phyloP scores from a whole-genome alignment of 1,140 invertebrate genomes.

The Monochamus saltuarius region DNA sequence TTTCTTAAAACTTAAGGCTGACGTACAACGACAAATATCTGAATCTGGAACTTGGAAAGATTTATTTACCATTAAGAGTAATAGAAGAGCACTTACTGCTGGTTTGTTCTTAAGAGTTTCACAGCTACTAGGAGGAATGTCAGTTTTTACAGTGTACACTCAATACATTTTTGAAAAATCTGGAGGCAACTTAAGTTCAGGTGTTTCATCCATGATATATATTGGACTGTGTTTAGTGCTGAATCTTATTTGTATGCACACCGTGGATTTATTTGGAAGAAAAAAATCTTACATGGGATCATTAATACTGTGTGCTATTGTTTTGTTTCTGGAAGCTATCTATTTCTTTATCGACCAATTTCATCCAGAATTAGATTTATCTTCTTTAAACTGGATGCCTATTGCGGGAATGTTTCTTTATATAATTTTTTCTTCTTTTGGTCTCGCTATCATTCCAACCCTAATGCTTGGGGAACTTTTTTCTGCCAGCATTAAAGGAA shows the following conservation, averaged over 20 bases:
- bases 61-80: conserved; percentile 49
- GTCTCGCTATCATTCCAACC: conserved; percentile 42
- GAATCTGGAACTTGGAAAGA: conserved; percentile 35
- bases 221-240: conserved; percentile 58
- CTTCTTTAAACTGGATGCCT: conserved; percentile 44
- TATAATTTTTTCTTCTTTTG: conserved; percentile 40
- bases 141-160: conserved; percentile 64
- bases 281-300: conserved; percentile 34
- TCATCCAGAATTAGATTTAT: conserved; percentile 32
- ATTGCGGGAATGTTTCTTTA: conserved; percentile 39
- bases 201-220: conserved; percentile 59
- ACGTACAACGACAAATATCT: conserved; percentile 34
- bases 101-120: conserved; percentile 53
- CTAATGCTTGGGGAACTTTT: conserved; percentile 48
- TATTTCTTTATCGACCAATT: conserved; percentile 37
- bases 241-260: conserved; percentile 62
- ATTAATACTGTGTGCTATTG: conserved; percentile 22
- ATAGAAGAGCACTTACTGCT: conserved; percentile 52
- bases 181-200: conserved; percentile 62
- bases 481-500: conserved; percentile 43
- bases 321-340: conserved; percentile 54
- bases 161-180: conserved; percentile 57
- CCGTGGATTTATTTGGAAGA: conserved; percentile 59
- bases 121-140: conserved; percentile 66
- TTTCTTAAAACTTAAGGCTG: conserved; percentile 22